Conservation (phyloP, 2,888 invertebrate genomes). For the Pandemis heparana region DNA sequence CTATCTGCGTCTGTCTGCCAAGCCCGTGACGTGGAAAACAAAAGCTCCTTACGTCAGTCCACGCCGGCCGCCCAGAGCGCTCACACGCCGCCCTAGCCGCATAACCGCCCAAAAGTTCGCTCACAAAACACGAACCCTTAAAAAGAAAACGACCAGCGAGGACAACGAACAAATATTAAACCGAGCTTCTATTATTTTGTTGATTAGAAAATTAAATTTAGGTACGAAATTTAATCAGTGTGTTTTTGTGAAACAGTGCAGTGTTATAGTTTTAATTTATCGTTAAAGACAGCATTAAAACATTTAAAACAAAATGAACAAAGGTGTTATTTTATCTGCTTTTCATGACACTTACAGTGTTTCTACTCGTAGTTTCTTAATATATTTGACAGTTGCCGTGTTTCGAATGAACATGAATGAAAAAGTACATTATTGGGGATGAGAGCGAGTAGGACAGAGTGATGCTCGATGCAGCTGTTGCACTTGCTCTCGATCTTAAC, state of each 20-base stretch:
- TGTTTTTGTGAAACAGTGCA: slow-evolving; percentile 2
- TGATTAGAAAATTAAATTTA: not conserved
- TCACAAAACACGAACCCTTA: not conserved
- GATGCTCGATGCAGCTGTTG: too few relatives aligned
- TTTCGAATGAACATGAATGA: too few relatives aligned
- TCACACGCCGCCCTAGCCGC: slow-evolving; percentile 23
- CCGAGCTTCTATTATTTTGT: not conserved
- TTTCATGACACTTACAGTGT: too few relatives aligned
- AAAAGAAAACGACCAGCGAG: not conserved
- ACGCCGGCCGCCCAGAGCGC: slow-evolving; percentile 29
- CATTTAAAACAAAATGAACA: not conserved
- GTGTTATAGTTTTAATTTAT: not conserved
- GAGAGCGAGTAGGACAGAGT: too few relatives aligned
- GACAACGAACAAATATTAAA: not conserved
- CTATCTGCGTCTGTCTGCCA: not conserved
- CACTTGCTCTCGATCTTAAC: too few relatives aligned
- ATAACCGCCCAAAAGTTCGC: slow-evolving; percentile 5
- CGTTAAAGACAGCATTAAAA: not conserved
- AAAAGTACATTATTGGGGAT: too few relatives aligned
- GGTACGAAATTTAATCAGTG: not conserved
- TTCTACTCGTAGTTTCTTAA: too few relatives aligned
- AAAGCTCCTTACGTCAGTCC: slow-evolving; percentile 15
- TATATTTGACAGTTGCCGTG: too few relatives aligned
- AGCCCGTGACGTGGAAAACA: not conserved
- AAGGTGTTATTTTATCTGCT: not conserved